phyloP scores from a whole-genome alignment of 2,113 vertebrate species.

The Pan paniscus region DNA sequence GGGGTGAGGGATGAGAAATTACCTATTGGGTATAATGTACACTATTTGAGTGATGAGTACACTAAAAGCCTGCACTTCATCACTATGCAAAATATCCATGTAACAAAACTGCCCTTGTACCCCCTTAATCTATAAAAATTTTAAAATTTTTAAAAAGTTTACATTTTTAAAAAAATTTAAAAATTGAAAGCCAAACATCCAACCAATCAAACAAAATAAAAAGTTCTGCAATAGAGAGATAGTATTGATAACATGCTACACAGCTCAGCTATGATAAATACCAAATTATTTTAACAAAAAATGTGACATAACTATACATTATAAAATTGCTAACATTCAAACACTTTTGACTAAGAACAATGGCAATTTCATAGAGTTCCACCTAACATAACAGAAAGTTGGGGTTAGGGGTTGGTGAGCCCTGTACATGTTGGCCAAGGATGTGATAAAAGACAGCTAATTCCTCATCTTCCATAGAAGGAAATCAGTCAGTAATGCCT shows the following conservation, averaged over 20 bases:
- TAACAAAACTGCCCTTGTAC: no score
- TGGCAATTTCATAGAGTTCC: background rate
- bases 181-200: background rate
- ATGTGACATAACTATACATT: background rate
- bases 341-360: background rate
- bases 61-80: no score
- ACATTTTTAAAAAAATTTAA: no score
- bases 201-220: background rate
- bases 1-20: no score
- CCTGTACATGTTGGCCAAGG: accelerated
- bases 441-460: background rate
- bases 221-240: background rate
- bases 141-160: no score
- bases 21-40: no score
- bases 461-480: background rate
- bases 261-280: background rate
- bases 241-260: background rate
- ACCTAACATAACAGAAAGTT: background rate
- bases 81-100: no score
- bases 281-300: background rate
- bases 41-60: no score
- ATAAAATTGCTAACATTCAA: background rate
- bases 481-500: background rate
- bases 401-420: background rate
- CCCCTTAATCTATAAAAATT: no score